Evolutionary conservation across 1,140 invertebrate species (phyloP).

Genomic region (Trachymyrmex cornetzi): DNA sequence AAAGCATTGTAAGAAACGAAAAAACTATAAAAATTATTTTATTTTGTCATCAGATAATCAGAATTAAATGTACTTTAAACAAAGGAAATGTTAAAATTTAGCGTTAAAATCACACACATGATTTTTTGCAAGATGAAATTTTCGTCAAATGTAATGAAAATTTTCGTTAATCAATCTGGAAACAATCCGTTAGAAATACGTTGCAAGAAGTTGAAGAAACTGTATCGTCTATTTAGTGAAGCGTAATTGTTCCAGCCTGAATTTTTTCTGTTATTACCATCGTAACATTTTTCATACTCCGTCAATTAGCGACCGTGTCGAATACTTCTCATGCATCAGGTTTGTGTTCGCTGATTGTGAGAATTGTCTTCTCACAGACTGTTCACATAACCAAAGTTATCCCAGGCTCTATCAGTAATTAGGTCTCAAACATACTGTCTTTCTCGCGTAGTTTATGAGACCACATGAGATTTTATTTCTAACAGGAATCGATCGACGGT

Average conservation of each 20-base stretch:
- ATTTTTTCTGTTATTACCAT: slow-evolving; percentile 65
- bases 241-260: slow-evolving; percentile 58
- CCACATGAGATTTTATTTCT: not conserved
- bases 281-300: slow-evolving; percentile 58
- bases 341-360: slow-evolving; percentile 58
- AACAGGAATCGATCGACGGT: slow-evolving; percentile 31
- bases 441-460: not conserved
- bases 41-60: not conserved
- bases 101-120: too few relatives aligned
- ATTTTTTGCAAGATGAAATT: slow-evolving; percentile 9
- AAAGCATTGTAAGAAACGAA: not conserved
- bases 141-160: slow-evolving; percentile 1
- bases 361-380: slow-evolving; percentile 68
- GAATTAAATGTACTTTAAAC: not conserved
- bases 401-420: slow-evolving; percentile 61
- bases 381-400: slow-evolving; percentile 39
- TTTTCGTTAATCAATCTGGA: slow-evolving; percentile 44
- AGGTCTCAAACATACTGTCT: not conserved
- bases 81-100: slow-evolving; percentile 3
- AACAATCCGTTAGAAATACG: slow-evolving; percentile 32
- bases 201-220: slow-evolving; percentile 30
- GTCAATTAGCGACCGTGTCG: slow-evolving; percentile 71
- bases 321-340: slow-evolving; percentile 64
- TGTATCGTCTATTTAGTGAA: slow-evolving; percentile 27
- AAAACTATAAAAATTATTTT: not conserved